phyloP scores from a whole-genome alignment of 2,888 invertebrate species.

The Quadriops clusia region DNA sequence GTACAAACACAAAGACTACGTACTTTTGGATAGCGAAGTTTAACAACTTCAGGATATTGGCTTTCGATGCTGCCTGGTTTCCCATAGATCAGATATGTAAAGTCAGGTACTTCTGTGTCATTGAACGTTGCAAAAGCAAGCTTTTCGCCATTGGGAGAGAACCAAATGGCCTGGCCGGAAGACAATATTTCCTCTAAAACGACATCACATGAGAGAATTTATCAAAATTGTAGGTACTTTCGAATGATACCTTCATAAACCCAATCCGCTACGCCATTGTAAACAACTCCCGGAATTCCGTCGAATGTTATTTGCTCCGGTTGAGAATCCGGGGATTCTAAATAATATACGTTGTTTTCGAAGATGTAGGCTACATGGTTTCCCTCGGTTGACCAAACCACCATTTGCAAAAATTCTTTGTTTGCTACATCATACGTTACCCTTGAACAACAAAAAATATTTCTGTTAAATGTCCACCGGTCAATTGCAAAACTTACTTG shows the following conservation, averaged over 20 bases:
- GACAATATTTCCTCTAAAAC: constrained; percentile 66
- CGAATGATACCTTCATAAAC: constrained; percentile 67
- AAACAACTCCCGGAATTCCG: constrained; percentile 44
- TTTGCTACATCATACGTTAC: constrained; percentile 38
- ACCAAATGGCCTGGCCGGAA: constrained; percentile 65
- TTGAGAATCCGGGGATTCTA: constrained; percentile 30
- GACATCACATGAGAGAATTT: constrained; percentile 6
- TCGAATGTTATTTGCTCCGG: constrained; percentile 40
- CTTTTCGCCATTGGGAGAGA: constrained; percentile 55
- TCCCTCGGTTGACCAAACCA: constrained; percentile 44
- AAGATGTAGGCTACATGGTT: constrained; percentile 50
- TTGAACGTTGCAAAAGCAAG: constrained; percentile 64
- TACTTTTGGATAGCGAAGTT: constrained; percentile 70
- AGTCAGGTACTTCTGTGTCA: constrained; percentile 54
- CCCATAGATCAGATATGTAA: constrained; percentile 55
- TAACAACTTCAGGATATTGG: constrained; percentile 56
- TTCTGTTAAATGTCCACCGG: constrained; percentile 1
- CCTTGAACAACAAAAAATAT: constrained; percentile 29
- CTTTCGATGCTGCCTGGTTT: constrained; percentile 41
- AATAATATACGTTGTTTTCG: constrained; percentile 57
- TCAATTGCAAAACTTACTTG: constrained; percentile 35
- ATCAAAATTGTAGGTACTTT: constrained; percentile 6
- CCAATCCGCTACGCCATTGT: constrained; percentile 84
- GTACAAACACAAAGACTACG: constrained; percentile 4
- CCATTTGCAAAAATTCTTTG: constrained; percentile 48